A percentile compares a stretch with the other conserved stretches of the same genome.
Conservation (phyloP, 2,888 invertebrate genomes). For the Hirtodrosophila duncani region DNA sequence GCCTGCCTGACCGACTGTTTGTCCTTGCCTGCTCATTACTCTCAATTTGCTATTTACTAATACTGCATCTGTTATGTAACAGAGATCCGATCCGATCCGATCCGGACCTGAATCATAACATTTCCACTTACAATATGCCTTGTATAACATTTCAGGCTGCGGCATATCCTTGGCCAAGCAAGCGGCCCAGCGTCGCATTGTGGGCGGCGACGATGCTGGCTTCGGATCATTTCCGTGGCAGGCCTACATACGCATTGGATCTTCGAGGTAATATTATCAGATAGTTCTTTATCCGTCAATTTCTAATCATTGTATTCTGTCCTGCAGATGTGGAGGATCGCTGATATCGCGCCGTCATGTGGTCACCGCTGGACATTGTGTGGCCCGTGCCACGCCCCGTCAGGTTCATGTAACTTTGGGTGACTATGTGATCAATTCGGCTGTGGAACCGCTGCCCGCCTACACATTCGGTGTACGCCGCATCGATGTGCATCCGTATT, state of each 20-base stretch:
- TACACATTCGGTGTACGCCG: constrained; percentile 95
- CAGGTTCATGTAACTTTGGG: constrained; percentile 92
- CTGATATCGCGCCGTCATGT: constrained; percentile 93
- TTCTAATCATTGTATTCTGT: not conserved
- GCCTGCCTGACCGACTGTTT: too few species aligned
- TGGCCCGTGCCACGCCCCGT: constrained; percentile 92
- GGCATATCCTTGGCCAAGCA: constrained; percentile 91
- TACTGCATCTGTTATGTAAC: too few species aligned
- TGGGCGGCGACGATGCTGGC: constrained; percentile 95
- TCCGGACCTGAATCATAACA: too few species aligned
- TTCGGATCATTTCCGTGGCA: constrained; percentile 98
- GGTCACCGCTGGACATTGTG: constrained; percentile 96
- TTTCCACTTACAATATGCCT: too few species aligned
- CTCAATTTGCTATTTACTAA: too few species aligned
- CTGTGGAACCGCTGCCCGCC: constrained; percentile 92
- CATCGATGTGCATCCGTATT: constrained; percentile 93
- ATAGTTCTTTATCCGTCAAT: not conserved
- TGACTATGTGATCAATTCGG: constrained; percentile 96
- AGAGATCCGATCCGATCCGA: too few species aligned
- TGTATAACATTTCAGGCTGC: constrained; percentile 83
- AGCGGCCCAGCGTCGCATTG: constrained; percentile 92
- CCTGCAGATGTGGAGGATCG: constrained; percentile 91
- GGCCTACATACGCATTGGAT: constrained; percentile 95
- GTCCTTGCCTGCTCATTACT: too few species aligned
- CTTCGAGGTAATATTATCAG: constrained; percentile 83